Evolutionary conservation across 2,113 vertebrate species (phyloP).

Genomic region (Trogon surrucura): DNA sequence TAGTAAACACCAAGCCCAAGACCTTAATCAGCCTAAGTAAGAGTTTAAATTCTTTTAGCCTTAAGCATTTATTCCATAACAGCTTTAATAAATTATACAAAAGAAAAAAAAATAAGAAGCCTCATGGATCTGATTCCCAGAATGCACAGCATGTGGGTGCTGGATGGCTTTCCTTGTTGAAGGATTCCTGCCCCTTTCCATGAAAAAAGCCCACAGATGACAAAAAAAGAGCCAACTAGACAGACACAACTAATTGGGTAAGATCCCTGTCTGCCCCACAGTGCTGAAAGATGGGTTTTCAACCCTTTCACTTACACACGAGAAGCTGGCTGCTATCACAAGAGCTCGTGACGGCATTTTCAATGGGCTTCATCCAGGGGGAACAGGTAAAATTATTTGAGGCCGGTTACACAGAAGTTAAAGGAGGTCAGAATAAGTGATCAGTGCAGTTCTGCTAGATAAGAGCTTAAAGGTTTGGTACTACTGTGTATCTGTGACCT

Average conservation of each 20-base stretch:
- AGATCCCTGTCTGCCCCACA: neutral
- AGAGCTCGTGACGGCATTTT: neutral
- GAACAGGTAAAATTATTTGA: neutral
- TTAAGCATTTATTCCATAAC: conserved; percentile 14
- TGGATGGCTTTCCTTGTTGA: neutral
- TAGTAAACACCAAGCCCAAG: neutral
- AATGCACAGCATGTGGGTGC: neutral
- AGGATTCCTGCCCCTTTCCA: neutral
- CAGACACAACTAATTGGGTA: neutral
- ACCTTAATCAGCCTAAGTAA: conserved; percentile 23
- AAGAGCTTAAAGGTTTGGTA: neutral
- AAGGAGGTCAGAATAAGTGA: neutral
- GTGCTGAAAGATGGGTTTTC: neutral
- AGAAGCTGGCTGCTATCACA: neutral
- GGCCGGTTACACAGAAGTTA: neutral
- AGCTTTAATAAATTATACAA: conserved; percentile 19
- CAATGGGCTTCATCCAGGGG: neutral
- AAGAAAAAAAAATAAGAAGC: neutral
- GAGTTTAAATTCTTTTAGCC: conserved; percentile 24
- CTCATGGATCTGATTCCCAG: neutral
- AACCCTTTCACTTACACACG: neutral
- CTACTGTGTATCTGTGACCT: neutral
- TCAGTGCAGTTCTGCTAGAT: neutral
- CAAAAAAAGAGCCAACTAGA: neutral
- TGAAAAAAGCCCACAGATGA: neutral